phyloP scores from a whole-genome alignment of 2,888 invertebrate genomes.

The Nemurella pictetii region DNA sequence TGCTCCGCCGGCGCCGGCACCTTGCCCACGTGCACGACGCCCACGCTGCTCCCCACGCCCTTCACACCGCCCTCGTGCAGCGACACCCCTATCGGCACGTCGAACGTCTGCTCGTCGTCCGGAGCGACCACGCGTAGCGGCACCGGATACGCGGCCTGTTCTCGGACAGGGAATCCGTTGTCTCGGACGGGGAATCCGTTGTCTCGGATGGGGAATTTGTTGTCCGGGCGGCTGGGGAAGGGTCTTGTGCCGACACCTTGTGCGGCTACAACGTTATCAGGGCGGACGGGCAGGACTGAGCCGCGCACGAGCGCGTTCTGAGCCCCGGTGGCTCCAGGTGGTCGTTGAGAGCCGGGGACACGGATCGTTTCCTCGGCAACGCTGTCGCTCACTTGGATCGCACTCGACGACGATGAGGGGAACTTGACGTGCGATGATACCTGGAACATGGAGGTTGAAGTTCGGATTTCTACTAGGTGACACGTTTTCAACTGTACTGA shows the following conservation, averaged over 20 bases:
- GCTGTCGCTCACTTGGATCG: not conserved
- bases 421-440: slow-evolving; percentile 24
- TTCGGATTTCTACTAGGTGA: no score
- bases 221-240: no score
- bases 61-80: not conserved
- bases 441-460: no score
- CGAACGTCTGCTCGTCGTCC: not conserved
- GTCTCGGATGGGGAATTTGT: not conserved
- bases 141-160: not conserved
- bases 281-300: not conserved
- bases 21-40: not conserved
- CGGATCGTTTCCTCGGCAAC: slow-evolving; percentile 3
- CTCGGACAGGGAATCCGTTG: not conserved
- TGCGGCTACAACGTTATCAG: not conserved
- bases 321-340: not conserved
- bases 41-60: not conserved
- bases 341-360: not conserved
- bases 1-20: not conserved
- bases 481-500: no score
- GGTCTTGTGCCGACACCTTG: no score
- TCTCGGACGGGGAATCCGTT: not conserved
- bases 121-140: not conserved
- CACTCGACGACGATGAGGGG: not conserved
- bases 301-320: not conserved
- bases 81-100: not conserved